These are phyloP conservation scores for Aegotheles bennettii DNA, from an alignment of 2,113 vertebrate species.

Conservation along the genomic window DNA sequence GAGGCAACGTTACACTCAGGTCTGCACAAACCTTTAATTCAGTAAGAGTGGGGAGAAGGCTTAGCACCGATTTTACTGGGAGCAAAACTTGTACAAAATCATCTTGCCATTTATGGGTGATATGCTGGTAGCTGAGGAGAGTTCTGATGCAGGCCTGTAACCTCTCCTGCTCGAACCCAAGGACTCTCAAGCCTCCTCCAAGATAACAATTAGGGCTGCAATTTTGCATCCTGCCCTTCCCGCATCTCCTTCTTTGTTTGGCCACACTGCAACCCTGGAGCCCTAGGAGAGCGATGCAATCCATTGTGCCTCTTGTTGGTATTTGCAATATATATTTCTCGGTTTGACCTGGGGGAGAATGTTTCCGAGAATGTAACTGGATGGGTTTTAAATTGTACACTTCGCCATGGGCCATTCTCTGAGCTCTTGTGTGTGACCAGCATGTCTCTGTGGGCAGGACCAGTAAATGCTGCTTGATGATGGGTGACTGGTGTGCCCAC, in stretches of 20 bases:
- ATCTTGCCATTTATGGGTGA: neutral
- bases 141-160: neutral
- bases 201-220: neutral
- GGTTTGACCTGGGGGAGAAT: neutral
- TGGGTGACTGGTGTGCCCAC: neutral
- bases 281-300: neutral
- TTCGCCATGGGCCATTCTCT: neutral
- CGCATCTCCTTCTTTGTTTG: fast-evolving
- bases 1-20: fast-evolving
- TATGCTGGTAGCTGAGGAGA: neutral
- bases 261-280: neutral
- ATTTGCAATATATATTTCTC: neutral
- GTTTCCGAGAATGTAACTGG: slow-evolving; percentile 2
- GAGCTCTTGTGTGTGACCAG: neutral
- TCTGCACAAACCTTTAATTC: neutral
- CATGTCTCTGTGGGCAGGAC: neutral
- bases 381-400: slow-evolving; percentile 27
- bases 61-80: neutral
- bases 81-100: neutral
- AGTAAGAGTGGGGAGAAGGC: neutral
- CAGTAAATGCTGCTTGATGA: neutral
- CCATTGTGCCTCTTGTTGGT: neutral
- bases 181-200: neutral
- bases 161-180: neutral
- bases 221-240: neutral